Evolutionary conservation across 2,797 vertebrate species (phyloP).

Genomic region (Tenualosa ilisha): DNA sequence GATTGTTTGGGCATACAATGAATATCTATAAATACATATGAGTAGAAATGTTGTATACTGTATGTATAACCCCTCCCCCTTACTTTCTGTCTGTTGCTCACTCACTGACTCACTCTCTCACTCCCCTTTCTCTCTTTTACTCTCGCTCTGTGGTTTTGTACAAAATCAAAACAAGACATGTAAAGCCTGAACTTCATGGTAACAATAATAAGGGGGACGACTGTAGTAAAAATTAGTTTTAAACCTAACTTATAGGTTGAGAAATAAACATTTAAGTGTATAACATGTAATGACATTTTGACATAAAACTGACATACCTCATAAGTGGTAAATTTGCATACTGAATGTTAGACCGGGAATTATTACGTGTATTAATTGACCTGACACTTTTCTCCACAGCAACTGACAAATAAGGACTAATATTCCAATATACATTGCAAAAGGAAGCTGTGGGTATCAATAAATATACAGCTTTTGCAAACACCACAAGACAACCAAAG

Average conservation of each 20-base stretch:
- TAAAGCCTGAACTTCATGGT: not conserved
- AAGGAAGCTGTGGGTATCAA: too few species aligned
- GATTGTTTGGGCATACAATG: too few species aligned
- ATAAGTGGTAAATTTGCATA: not conserved
- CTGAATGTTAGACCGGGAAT: not conserved
- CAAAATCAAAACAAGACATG: not conserved
- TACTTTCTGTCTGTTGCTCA: constrained; percentile 1
- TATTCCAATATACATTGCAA: not conserved
- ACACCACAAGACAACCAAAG: too few species aligned
- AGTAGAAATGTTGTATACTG: too few species aligned
- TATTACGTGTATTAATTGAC: too few species aligned
- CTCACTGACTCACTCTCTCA: not conserved
- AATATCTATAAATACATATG: too few species aligned
- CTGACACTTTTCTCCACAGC: not conserved
- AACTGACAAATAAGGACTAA: not conserved
- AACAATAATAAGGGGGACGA: not conserved
- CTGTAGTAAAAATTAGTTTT: not conserved
- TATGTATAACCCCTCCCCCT: not conserved
- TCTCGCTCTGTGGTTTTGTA: not conserved
- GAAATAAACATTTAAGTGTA: not conserved
- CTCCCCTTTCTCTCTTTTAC: not conserved
- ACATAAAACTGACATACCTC: not conserved
- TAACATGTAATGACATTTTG: not conserved
- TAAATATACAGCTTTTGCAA: too few species aligned
- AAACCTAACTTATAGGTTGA: not conserved